These are phyloP conservation scores for Denticeps clupeoides DNA, from an alignment of 2,797 vertebrate genomes.

Conservation along the genomic window DNA sequence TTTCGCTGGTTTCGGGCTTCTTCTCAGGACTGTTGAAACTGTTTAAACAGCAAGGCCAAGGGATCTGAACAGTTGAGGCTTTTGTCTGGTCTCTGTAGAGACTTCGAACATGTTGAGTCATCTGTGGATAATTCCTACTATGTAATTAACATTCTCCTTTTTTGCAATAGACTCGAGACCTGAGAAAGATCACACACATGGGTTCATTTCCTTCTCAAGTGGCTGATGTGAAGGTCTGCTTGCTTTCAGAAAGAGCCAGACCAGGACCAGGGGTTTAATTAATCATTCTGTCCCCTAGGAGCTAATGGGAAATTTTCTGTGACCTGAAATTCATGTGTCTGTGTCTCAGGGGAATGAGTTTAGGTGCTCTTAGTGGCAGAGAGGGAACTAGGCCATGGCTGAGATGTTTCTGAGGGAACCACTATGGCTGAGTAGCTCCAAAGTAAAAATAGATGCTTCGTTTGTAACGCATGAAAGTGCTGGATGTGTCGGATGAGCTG, in stretches of 20 bases:
- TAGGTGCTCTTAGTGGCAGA: constrained; percentile 21
- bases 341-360: constrained; percentile 31
- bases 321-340: constrained; percentile 41
- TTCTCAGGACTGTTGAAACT: no score
- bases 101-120: no score
- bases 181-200: no score
- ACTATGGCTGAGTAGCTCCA: not conserved
- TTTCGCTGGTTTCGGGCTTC: no score
- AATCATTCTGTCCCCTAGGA: constrained; percentile 19
- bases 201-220: not conserved
- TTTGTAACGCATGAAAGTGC: not conserved
- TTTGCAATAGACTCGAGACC: no score
- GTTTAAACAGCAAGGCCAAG: no score
- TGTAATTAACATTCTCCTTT: no score
- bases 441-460: constrained; percentile 2
- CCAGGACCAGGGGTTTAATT: constrained; percentile 30
- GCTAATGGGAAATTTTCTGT: constrained; percentile 20
- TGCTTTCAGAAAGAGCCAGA: not conserved
- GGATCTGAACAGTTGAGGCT: no score
- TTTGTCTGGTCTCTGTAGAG: no score
- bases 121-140: no score
- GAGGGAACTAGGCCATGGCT: constrained; percentile 22
- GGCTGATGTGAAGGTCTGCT: constrained; percentile 7
- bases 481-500: no score
- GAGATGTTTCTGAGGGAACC: constrained; percentile 17